Base-by-base conservation (phyloP, 2,888 invertebrate genomes). In the Thysanoteuthis rhombus region DNA sequence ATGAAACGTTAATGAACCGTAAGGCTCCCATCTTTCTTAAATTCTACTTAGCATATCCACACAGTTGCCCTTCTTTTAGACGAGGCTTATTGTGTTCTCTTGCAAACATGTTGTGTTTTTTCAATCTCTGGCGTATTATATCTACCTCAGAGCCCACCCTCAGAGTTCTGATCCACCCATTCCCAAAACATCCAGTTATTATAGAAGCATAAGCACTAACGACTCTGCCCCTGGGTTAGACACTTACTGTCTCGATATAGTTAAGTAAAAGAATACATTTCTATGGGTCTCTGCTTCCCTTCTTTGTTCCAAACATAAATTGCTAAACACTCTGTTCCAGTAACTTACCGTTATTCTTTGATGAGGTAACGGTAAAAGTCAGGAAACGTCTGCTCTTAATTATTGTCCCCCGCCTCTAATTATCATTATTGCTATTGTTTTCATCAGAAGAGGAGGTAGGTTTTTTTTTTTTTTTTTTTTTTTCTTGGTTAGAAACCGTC, bases 21-120 rank as follows among this genome's bases (percentile, higher is more conserved):
- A 16, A 75, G 16, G n/a, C 75, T 5, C 16, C 36, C 75, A 4
- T 75, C n/a, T n/a, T 16, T 75, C n/a, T n/a, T 75, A 75, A 36
- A 75, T 75, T 75, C 75, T 75, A 75, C 75, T 75, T 75, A n/a
- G n/a, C 36, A n/a, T 16, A n/a, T n/a, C n/a, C 75, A n/a, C 75
- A n/a, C n/a, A 75, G 75, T 36, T 36, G 22, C 4, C 75, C n/a
- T 75, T 58, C 25, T 58, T n/a, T 75, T 16, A 22, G 5, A 52
- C 16, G 12, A n/a, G 75, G 16, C 75, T 75, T n/a, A 75, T 75
- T n/a, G n/a, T 75, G n/a, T n/a, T 75, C n/a, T 75, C 75, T 75
- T 75, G 75, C n/a, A n/a, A n/a, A n/a, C 75, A n/a, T n/a, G n/a
- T 75, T 75, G n/a, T 75, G 75, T 75, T 75, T 75, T 75, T 75